Evolutionary conservation across 2,113 vertebrate genomes (phyloP).

Genomic region (Grantiella picta): DNA sequence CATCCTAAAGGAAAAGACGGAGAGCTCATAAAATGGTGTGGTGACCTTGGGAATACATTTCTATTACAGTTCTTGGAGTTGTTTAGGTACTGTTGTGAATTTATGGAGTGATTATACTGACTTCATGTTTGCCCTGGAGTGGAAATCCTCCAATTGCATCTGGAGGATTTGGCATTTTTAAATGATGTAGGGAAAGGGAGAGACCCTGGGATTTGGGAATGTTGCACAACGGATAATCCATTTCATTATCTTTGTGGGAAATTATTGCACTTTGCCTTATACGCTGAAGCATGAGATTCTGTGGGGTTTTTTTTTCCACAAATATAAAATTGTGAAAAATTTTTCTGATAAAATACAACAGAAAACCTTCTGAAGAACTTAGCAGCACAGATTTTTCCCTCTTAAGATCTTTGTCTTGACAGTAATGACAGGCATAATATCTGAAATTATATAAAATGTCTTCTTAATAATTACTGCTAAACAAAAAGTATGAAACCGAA

Average conservation of each 20-base stretch:
- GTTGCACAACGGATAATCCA: neutral
- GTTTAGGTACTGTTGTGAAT: neutral
- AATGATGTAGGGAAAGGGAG: accelerated
- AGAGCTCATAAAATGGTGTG: neutral
- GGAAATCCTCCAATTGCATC: neutral
- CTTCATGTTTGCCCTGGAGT: neutral
- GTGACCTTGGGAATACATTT: neutral
- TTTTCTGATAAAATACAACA: neutral
- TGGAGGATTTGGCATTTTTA: neutral
- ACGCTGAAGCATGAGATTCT: neutral
- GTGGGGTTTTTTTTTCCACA: no score
- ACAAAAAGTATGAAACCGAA: neutral
- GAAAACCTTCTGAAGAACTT: neutral
- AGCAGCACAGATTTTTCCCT: neutral
- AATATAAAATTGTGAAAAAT: accelerated
- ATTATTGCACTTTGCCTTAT: neutral
- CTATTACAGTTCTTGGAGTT: neutral
- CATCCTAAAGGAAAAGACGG: neutral
- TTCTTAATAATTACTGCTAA: neutral
- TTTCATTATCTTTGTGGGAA: neutral
- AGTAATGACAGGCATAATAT: accelerated
- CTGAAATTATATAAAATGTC: neutral
- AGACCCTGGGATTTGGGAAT: neutral
- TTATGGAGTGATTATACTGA: neutral
- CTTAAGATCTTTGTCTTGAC: neutral